Evolutionary conservation across 2,113 vertebrate species (phyloP), one percentile per base, ranked within the genome.

Genomic region (Ornithorhynchus anatinus): DNA sequence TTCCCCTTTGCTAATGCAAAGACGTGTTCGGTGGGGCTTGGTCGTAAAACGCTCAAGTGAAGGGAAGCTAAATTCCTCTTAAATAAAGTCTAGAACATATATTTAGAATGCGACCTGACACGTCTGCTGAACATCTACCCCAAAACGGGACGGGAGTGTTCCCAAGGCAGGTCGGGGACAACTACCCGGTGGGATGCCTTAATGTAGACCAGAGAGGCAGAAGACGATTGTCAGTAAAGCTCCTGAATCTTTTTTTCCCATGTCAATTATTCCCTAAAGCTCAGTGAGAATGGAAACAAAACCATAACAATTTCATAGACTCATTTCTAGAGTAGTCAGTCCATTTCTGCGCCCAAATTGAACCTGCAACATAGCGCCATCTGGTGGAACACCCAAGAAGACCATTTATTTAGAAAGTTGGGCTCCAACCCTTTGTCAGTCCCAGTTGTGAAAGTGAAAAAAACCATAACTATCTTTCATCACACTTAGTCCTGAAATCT

Each of bases 301-400:
- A 2, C 2, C 37, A 33, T 36, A 10, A 27, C 22, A 12, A 6
- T 0, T 38, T 51, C 2, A 31, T 22, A 27, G 8, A 4, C 19
- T 58, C 29, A 12, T 53, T 12, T 22, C 2, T 4, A 14, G 82
- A 63, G 25, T 5, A 76, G 20, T 57, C 8, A 23, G 31, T 14
- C 15, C 33, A 14, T 0, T 5, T 1, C 14, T n/a, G 51, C 11
- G 57, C 33, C n/a, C 4, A 2, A 59, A 36, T 22, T 72, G 87
- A 69, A 12, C 69, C 80, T 89, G 83, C 88, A 27, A 44, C 29
- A 42, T 74, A 89, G 91, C 86, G 89, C 92, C 92, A 89, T 71
- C 92, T 94, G 91, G 67, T 85, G 92, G 39, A 5, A 2, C 8
- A 22, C 2, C 8, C 8, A 58, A n/a, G 81, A 20, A 83, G 27